phyloP scores from a whole-genome alignment of 2,888 invertebrate species.

The Oligia fasciuncula region DNA sequence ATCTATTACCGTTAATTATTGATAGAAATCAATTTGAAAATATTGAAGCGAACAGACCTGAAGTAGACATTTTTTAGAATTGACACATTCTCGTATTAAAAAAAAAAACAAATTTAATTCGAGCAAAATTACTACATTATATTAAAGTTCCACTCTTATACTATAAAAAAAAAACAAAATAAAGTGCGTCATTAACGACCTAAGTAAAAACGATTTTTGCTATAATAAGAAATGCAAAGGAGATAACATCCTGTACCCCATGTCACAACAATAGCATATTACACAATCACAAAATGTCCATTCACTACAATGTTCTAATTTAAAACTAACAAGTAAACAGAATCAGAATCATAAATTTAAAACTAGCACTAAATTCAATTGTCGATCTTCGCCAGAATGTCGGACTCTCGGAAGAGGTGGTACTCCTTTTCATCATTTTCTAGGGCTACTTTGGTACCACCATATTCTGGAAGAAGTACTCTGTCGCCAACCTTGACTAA shows the following conservation, averaged over 20 bases:
- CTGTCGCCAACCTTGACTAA: slow-evolving; percentile 97
- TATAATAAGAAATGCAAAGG: slow-evolving; percentile 89
- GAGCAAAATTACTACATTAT: neutral
- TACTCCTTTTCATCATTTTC: slow-evolving; percentile 98
- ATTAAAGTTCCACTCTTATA: too few species aligned
- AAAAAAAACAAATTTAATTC: too few species aligned
- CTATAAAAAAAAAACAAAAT: too few species aligned
- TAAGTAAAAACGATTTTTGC: too few species aligned
- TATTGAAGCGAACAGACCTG: neutral
- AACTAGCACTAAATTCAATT: slow-evolving; percentile 82
- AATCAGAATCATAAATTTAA: slow-evolving; percentile 82
- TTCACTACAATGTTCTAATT: slow-evolving; percentile 81
- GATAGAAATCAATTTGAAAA: too few species aligned
- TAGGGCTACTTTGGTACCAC: slow-evolving; percentile 98
- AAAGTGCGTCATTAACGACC: too few species aligned
- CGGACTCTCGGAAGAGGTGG: slow-evolving; percentile 98
- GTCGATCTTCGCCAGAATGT: slow-evolving; percentile 98
- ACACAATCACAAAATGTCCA: slow-evolving; percentile 87
- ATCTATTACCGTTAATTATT: too few species aligned
- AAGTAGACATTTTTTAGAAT: neutral
- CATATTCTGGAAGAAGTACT: slow-evolving; percentile 99
- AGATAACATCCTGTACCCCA: slow-evolving; percentile 81
- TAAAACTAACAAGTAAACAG: slow-evolving; percentile 82
- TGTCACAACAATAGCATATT: slow-evolving; percentile 79
- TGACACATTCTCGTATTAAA: neutral